A percentile compares a stretch with the other conserved stretches of the same genome.
Evolutionary conservation across 1,140 invertebrate species (phyloP).

Genomic region (Hyles euphorbiae): DNA sequence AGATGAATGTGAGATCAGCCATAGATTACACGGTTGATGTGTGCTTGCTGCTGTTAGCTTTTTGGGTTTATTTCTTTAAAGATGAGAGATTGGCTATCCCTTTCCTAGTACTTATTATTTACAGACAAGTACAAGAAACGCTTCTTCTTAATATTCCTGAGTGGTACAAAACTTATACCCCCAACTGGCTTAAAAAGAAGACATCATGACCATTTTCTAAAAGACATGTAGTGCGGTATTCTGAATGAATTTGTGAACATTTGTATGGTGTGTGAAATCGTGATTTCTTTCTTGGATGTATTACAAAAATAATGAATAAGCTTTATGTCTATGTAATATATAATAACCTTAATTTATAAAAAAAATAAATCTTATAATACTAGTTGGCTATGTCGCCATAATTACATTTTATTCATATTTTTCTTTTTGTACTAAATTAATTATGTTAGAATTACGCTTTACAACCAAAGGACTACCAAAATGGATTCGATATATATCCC

Average conservation of each 20-base stretch:
- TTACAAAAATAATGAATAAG: constrained; percentile 27
- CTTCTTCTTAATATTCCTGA: constrained; percentile 51
- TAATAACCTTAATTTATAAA: constrained; percentile 31
- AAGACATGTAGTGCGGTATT: constrained; percentile 55
- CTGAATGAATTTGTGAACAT: constrained; percentile 49
- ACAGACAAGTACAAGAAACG: constrained; percentile 82
- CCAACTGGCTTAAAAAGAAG: constrained; percentile 63
- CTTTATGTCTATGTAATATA: constrained; percentile 22
- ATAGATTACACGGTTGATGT: constrained; percentile 83
- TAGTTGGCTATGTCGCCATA: constrained; percentile 43
- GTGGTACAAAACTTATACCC: constrained; percentile 47
- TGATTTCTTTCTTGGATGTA: constrained; percentile 22
- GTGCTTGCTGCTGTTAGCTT: constrained; percentile 82
- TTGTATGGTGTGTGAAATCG: constrained; percentile 57
- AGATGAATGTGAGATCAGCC: constrained; percentile 79
- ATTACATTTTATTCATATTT: constrained; percentile 25
- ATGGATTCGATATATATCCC: constrained; percentile 48
- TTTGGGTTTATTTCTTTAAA: constrained; percentile 87
- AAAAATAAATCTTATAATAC: constrained; percentile 38
- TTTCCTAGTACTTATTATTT: constrained; percentile 84
- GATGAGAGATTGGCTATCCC: constrained; percentile 85
- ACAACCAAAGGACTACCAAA: constrained; percentile 11
- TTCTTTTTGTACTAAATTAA: constrained; percentile 45
- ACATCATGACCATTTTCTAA: constrained; percentile 60
- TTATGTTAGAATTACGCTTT: constrained; percentile 36